Evolutionary conservation across 2,888 invertebrate species (phyloP), one percentile per base, ranked within the genome.

Genomic region (Rotaria sp.): DNA sequence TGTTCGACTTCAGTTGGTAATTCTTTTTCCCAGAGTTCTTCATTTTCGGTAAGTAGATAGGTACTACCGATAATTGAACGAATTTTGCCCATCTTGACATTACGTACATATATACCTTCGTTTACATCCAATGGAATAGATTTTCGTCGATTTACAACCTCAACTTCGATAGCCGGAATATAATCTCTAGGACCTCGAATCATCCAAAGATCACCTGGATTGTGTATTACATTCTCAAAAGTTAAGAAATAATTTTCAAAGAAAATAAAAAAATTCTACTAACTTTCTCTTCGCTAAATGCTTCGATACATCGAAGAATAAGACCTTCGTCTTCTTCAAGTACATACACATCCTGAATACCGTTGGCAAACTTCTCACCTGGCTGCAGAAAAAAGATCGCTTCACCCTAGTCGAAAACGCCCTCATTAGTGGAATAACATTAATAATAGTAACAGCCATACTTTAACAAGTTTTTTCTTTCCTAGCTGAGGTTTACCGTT

Each of bases 161-260:
- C 92, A 18, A 92, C 92, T 89, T 92, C 91, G 91, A n/a, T 91
- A 15, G 92, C 91, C 18, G 92, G 92, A n/a, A n/a, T n/a, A 88
- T 92, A 92, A 88, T 92, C 92, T 38, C 88, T 88, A 7, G 92
- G 92, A 21, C 92, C 92, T 30, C 91, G 89, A 88, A 92, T 91
- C 91, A 92, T 91, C 92, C 92, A 92, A n/a, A 90, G 88, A 88
- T 92, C 92, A 38, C 92, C 92, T n/a, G 92, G 92, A 84, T 89
- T 88, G 7, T 91, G 89, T n/a, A n/a, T n/a, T n/a, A n/a, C n/a
- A n/a, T n/a, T n/a, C n/a, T n/a, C n/a, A n/a, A n/a, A n/a, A n/a
- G n/a, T n/a, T n/a, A n/a, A n/a, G n/a, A n/a, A n/a, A n/a, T n/a
- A n/a, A n/a, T n/a, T n/a, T n/a, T n/a, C n/a, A n/a, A n/a, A n/a